phyloP scores from a whole-genome alignment of 92 coral and sea anemone genomes.

The Parazoanthus darwini region DNA sequence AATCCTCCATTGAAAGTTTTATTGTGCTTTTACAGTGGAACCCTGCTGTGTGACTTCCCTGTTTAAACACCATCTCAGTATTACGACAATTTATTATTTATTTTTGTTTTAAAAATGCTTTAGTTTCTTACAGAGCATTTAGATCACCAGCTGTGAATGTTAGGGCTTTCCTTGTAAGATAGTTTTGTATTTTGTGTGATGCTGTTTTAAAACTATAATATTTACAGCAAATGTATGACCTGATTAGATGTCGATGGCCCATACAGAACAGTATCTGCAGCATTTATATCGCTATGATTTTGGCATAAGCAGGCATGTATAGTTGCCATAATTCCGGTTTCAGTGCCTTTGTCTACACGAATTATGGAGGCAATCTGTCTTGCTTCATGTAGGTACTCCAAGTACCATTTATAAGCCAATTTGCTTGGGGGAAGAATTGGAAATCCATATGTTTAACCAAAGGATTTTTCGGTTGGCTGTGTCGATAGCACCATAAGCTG shows the following conservation, averaged over 20 bases:
- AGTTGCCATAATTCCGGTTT: slow-evolving; percentile 32
- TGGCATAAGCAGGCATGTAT: slow-evolving; percentile 44
- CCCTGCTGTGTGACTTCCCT: neutral
- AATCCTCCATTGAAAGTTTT: neutral
- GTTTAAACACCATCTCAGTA: slow-evolving; percentile 14
- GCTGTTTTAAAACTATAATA: too few species aligned
- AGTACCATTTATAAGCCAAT: slow-evolving; percentile 41
- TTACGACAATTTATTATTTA: neutral
- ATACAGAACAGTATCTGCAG: slow-evolving; percentile 21
- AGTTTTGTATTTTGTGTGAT: too few species aligned
- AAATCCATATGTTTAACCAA: slow-evolving; percentile 48
- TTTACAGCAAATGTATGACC: neutral
- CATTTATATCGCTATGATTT: slow-evolving; percentile 47
- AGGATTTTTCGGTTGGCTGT: slow-evolving; percentile 43
- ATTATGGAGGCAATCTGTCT: slow-evolving; percentile 44
- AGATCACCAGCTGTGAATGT: too few species aligned
- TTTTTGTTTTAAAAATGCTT: slow-evolving; percentile 15
- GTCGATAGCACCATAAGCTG: slow-evolving; percentile 33
- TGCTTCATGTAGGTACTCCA: slow-evolving; percentile 45
- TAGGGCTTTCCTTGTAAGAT: too few species aligned
- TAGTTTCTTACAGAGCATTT: too few species aligned
- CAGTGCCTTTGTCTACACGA: slow-evolving; percentile 40
- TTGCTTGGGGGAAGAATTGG: slow-evolving; percentile 51
- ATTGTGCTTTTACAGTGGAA: slow-evolving; percentile 26
- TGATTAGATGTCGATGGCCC: slow-evolving; percentile 28